Percentiles rank a stretch among this genome's conserved stretches.
phyloP scores from a whole-genome alignment of 2,888 invertebrate species.

The Geotrupes spiniger region DNA sequence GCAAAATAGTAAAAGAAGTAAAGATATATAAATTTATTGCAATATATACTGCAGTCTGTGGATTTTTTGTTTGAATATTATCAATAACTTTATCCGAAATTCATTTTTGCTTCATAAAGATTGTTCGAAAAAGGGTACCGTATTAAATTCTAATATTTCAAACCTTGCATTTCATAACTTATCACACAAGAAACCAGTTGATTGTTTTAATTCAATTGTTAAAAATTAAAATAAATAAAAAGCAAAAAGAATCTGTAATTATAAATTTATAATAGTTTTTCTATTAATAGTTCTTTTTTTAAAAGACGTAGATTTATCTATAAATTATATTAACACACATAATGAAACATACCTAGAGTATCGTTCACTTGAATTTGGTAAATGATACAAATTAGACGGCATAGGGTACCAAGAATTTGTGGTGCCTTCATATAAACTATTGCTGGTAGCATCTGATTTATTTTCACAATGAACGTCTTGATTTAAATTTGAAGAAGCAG shows the following conservation, averaged over 20 bases:
- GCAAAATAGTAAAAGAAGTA: too few species aligned
- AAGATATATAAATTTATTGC: too few species aligned
- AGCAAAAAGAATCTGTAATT: too few species aligned
- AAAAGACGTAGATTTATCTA: too few species aligned
- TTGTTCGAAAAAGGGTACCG: too few species aligned
- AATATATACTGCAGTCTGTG: too few species aligned
- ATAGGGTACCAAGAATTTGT: slow-evolving; percentile 37
- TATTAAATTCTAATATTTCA: too few species aligned
- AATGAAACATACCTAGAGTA: slow-evolving; percentile 41
- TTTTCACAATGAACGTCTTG: slow-evolving; percentile 49
- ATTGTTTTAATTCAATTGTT: slow-evolving; percentile 1
- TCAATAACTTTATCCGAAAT: too few species aligned
- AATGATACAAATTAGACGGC: slow-evolving; percentile 33
- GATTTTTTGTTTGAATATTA: too few species aligned
- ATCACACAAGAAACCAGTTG: not conserved
- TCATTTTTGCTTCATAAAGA: too few species aligned
- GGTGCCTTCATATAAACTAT: slow-evolving; percentile 36
- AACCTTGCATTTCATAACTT: not conserved
- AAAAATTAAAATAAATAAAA: slow-evolving; percentile 5
- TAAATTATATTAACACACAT: slow-evolving; percentile 10
- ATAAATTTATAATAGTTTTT: too few species aligned
- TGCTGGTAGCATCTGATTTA: slow-evolving; percentile 43
- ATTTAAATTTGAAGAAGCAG: slow-evolving; percentile 47
- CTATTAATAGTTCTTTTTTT: too few species aligned
- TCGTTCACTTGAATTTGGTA: slow-evolving; percentile 38